Evolutionary conservation across 2,113 vertebrate genomes (phyloP), one percentile per base, ranked within the genome.

Genomic region (Alectura lathami): DNA sequence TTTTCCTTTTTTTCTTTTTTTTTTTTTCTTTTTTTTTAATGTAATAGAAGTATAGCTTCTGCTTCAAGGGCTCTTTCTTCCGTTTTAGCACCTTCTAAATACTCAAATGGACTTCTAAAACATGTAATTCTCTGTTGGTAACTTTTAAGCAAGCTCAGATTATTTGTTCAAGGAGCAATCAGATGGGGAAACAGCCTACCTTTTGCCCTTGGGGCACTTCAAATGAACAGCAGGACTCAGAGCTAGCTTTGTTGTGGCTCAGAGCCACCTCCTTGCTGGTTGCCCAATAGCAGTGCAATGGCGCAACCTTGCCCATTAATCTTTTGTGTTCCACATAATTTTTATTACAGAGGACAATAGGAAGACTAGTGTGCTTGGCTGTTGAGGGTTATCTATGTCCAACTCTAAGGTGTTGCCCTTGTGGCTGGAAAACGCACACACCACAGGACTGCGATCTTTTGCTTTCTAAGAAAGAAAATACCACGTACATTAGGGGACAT

Each of bases 81-180:
- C 36, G 42, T 43, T 88, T 80, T 47, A 77, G 54, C 83, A 93
- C 75, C 34, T 36, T 59, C 26, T 72, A 36, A 93, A 9, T 30
- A 56, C 74, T 68, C 15, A n/a, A 36, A 64, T 3, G 14, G 56
- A 22, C 64, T 83, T 84, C 43, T 75, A 56, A 62, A 91, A 76
- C 51, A 15, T 9, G 24, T 69, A 27, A 72, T 1, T 8, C 50
- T 11, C 54, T 75, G 45, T 67, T 68, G 64, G 73, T 78, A 43
- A 88, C 86, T 76, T 84, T 93, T 94, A 86, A 83, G 77, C 76
- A 94, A 93, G 3, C 54, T 72, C 68, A 27, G 50, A 83, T 93
- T 59, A 83, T 93, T 90, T 9, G 9, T 75, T 78, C 42, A 34
- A 73, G 79, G 64, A 81, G 30, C 57, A 66, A 80, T 88, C 72